phyloP scores from a whole-genome alignment of 1,140 invertebrate genomes.

The Diplogasteroides magnus region DNA sequence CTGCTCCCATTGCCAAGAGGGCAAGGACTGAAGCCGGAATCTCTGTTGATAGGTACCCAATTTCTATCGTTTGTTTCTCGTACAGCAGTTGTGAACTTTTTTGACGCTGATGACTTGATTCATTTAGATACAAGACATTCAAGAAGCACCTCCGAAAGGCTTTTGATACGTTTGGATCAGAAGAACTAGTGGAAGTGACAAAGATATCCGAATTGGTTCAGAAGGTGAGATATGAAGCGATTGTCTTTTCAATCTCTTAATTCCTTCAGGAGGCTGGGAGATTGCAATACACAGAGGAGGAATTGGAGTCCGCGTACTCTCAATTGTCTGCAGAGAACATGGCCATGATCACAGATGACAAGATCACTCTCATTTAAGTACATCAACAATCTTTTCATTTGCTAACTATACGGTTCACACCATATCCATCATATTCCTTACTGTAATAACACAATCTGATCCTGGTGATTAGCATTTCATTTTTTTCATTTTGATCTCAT shows the following conservation, averaged over 20 bases:
- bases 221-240: too few relatives aligned
- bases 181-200: constrained; percentile 30
- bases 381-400: too few relatives aligned
- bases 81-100: too few relatives aligned
- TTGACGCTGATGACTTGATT: too few relatives aligned
- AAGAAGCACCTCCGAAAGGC: constrained; percentile 43
- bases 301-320: constrained; percentile 45
- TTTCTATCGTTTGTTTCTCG: too few relatives aligned
- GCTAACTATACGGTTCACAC: too few relatives aligned
- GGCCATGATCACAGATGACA: constrained; percentile 46
- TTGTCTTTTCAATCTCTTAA: not conserved
- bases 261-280: constrained; percentile 42
- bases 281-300: constrained; percentile 38
- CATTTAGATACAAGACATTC: constrained; percentile 51
- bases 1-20: constrained; percentile 20
- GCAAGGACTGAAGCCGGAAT: constrained; percentile 13
- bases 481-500: too few relatives aligned
- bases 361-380: constrained; percentile 33
- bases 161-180: constrained; percentile 39
- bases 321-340: constrained; percentile 42
- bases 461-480: too few relatives aligned
- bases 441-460: too few relatives aligned
- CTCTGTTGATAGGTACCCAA: constrained; percentile 17
- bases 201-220: constrained; percentile 22
- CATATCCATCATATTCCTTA: too few relatives aligned